Evolutionary conservation across 2,797 vertebrate genomes (phyloP).

Genomic region (Pseudomugil tenellus): DNA sequence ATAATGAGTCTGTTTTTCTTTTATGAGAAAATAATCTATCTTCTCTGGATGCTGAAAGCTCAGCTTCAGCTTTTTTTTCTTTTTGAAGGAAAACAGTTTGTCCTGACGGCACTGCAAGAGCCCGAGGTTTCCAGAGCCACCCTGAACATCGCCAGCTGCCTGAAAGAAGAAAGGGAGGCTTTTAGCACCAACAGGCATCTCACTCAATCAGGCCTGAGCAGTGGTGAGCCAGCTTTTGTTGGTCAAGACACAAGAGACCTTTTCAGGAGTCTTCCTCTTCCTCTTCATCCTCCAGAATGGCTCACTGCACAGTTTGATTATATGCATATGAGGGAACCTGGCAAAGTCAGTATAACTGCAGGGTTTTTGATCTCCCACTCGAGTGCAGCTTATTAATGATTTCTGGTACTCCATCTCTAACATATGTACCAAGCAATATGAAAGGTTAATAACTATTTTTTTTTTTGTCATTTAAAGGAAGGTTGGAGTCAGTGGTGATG

Average conservation of each 20-base stretch:
- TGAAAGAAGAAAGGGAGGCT: constrained; percentile 10
- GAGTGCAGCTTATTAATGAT: constrained; percentile 74
- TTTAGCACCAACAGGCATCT: constrained; percentile 42
- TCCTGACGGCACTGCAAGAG: constrained; percentile 19
- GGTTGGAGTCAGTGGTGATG: constrained; percentile 27
- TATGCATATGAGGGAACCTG: constrained; percentile 78
- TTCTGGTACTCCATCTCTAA: constrained; percentile 62
- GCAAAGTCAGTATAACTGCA: constrained; percentile 65
- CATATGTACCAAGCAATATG: constrained; percentile 60
- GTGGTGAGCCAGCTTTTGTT: constrained; percentile 61
- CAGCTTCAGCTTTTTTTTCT: constrained; percentile 2
- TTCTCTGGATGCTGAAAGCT: constrained; percentile 54
- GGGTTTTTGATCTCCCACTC: constrained; percentile 65
- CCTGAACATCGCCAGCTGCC: constrained; percentile 30
- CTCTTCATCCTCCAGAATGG: constrained; percentile 63
- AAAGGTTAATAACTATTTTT: constrained; percentile 69
- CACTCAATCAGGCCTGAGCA: constrained; percentile 39
- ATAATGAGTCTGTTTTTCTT: constrained; percentile 77
- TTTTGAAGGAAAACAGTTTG: constrained; percentile 16
- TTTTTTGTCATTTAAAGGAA: constrained; percentile 45
- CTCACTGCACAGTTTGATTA: constrained; percentile 77
- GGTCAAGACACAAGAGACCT: constrained; percentile 51
- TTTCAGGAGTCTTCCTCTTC: constrained; percentile 51
- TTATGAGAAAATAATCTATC: constrained; percentile 62
- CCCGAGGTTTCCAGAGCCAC: constrained; percentile 47